phyloP scores from a whole-genome alignment of 2,113 vertebrate species.

The Nesogale talazaci region DNA sequence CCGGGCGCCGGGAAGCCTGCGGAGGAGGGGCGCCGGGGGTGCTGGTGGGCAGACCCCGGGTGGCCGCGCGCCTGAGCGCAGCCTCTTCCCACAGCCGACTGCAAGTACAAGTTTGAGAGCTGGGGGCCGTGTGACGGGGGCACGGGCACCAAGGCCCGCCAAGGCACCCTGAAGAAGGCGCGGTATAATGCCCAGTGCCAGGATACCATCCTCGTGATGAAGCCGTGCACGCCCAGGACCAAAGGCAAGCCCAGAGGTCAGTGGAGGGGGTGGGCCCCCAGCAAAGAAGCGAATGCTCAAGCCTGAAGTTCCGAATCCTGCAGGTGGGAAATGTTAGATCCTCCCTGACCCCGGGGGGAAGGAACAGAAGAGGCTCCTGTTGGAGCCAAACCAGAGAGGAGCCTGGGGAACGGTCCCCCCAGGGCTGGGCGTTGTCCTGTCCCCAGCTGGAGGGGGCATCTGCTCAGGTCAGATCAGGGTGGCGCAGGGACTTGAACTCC shows the following conservation, averaged over 20 bases:
- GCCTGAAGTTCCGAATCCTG: not conserved
- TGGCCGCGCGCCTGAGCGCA: not conserved
- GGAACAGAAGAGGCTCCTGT: not conserved
- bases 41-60: not conserved
- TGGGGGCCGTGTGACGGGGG: conserved; percentile 92
- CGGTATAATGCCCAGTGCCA: conserved; percentile 96
- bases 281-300: not conserved
- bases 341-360: not conserved
- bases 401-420: not conserved
- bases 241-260: conserved; percentile 94
- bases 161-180: conserved; percentile 93
- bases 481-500: not conserved
- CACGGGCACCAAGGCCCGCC: conserved; percentile 91
- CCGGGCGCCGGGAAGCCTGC: rapidly evolving
- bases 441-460: no score
- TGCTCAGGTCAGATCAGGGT: not conserved
- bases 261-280: not conserved
- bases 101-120: conserved; percentile 96
- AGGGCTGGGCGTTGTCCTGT: not conserved
- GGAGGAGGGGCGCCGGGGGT: not conserved
- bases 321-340: not conserved
- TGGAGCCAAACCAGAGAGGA: not conserved
- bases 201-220: conserved; percentile 92
- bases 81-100: conserved; percentile 89
- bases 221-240: conserved; percentile 92